These are phyloP conservation scores for Myiagra hebetior DNA, from an alignment of 2,113 vertebrate genomes.

Conservation along the genomic window DNA sequence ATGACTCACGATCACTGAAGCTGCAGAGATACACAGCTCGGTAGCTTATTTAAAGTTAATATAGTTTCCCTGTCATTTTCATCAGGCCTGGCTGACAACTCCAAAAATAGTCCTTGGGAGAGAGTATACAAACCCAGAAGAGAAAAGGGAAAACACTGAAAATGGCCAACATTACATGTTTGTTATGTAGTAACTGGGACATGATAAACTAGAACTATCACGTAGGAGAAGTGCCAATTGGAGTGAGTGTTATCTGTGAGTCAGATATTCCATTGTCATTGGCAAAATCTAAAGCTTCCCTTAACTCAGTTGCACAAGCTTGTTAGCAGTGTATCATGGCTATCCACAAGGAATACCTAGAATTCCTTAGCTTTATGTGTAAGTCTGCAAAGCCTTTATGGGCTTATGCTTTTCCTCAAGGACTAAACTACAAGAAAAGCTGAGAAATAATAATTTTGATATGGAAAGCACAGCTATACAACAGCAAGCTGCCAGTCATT, in stretches of 20 bases:
- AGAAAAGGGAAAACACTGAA: not conserved
- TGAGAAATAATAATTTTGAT: not conserved
- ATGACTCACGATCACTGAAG: constrained; percentile 16
- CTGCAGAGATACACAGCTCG: not conserved
- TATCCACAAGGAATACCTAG: not conserved
- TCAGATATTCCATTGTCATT: not conserved
- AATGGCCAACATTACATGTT: not conserved
- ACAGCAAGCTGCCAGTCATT: not conserved
- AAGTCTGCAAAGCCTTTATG: not conserved
- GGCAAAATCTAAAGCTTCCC: not conserved
- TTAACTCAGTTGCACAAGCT: not conserved
- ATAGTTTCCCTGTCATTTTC: constrained; percentile 19
- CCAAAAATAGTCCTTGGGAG: not conserved
- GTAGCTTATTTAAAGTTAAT: constrained; percentile 43
- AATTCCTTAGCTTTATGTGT: not conserved
- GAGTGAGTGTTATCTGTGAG: not conserved
- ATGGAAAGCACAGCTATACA: not conserved
- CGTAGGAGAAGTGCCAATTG: fast-evolving
- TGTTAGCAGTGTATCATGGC: not conserved
- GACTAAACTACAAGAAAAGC: not conserved
- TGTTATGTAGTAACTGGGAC: not conserved
- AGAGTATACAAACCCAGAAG: not conserved
- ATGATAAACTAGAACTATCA: not conserved
- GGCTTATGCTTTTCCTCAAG: not conserved
- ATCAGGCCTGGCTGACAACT: constrained; percentile 33